Base-by-base conservation (phyloP, 2,888 invertebrate genomes). In the Cremastinae sp. region DNA sequence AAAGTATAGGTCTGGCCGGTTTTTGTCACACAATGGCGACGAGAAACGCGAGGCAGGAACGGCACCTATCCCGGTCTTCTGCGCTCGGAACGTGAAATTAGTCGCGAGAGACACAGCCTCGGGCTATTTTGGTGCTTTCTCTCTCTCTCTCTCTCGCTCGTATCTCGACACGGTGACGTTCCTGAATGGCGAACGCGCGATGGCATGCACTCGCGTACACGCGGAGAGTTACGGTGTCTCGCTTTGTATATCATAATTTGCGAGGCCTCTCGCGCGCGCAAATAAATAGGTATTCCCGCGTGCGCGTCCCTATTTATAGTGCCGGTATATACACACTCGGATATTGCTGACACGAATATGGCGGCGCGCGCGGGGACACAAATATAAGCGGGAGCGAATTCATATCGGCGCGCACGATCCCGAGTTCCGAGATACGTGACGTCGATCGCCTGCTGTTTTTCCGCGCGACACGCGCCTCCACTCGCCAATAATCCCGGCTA, bases 221-320 rank as follows among this genome's bases (percentile, higher is more conserved):
- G 28, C 28, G 28, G 2, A 5, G 28, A 80, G 80, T 80, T 78
- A 81, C 81, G 79, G 81, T 80, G 81, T 78, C 80, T 79, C 81
- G 76, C 70, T 14, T 28, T 38, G 0, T 51, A 16, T 51, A 38
- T 49, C 45, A 73, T 49, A 64, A 45, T 62, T 61, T 59, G 45
- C 64, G 45, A 74, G 66, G 53, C 49, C 36, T 59, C 18, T 9
- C n/a, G n/a, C n/a, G n/a, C n/a, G 41, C 41, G 2, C 18, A 28
- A n/a, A 12, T 4, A 1, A 47, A 47, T 34, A 58, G 2, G 18
- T 41, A 41, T 20, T 38, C 22, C 8, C 22, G 16, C 14, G 41
- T 38, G 41, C 12, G 47, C 14, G 28, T n/a, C 5, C n/a, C n/a
- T 9, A 41, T 43, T 12, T 45, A 14, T 56, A 53, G 28, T 12